Evolutionary conservation across 2,888 invertebrate genomes (phyloP), one percentile per base, ranked within the genome.

Genomic region (Trachelus stipa): DNA sequence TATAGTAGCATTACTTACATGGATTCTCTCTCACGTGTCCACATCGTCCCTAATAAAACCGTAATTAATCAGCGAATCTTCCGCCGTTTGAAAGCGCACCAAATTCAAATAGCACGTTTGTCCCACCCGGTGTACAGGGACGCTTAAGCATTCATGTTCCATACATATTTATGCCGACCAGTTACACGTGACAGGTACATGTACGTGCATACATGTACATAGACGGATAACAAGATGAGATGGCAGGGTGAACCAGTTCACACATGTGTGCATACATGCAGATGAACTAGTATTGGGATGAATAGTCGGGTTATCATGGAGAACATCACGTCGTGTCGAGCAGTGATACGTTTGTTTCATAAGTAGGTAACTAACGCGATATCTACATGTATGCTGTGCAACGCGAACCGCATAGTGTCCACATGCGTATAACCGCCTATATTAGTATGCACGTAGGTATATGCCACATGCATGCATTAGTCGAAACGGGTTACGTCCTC

Each of bases 101-200:
- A 40, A 40, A 40, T 40, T 40, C 15, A 40, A 40, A 40, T 40
- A 40, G 1, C 40, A 40, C 15, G 71, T 12, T 71, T 71, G 71
- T 12, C 30, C 33, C 71, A 71, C 71, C 31, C 71, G 71, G 71
- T 82, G 83, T 83, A 83, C 40, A 83, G 40, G 40, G 40, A 40
- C 85, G 86, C 89, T 90, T 87, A 86, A 84, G 89, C 88, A 90
- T 90, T 90, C 91, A 90, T 90, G 90, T 86, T 84, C 89, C 88
- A 90, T 90, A 90, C 89, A 90, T 90, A 90, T 91, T 91, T 89
- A 90, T 90, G 85, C 82, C 82, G 81, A 81, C 77, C 80, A 78
- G 83, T 82, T 83, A 81, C 86, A 86, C 86, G 87, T 87, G 86
- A 86, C 85, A 83, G 85, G 85, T 87, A 85, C 80, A 73, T 75